Evolutionary conservation across 1,140 invertebrate species (phyloP).

Genomic region (Megathymus violae): DNA sequence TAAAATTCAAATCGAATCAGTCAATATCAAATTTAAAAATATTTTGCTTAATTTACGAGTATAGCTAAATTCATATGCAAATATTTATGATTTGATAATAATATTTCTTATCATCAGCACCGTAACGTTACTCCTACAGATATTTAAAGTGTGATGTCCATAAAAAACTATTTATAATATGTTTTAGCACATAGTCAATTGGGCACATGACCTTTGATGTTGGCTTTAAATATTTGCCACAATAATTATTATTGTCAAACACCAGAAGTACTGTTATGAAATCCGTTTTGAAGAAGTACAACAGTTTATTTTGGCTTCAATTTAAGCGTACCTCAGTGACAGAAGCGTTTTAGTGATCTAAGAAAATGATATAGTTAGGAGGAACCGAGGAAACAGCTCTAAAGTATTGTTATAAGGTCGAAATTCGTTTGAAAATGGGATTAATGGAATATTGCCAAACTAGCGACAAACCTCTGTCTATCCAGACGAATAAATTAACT

Average conservation of each 20-base stretch:
- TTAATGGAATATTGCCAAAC: conserved; percentile 74
- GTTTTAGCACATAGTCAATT: conserved; percentile 46
- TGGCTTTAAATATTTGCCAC: conserved; percentile 55
- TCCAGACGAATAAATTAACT: conserved; percentile 81
- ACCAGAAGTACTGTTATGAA: conserved; percentile 62
- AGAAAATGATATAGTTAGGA: conserved; percentile 52
- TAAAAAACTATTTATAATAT: conserved; percentile 42
- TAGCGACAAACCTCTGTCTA: conserved; percentile 76
- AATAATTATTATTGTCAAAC: conserved; percentile 60
- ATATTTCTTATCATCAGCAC: not conserved
- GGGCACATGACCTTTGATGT: conserved; percentile 33
- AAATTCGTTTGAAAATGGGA: conserved; percentile 29
- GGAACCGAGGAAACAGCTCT: conserved; percentile 42
- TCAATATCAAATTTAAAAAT: too few species aligned
- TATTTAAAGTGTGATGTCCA: conserved; percentile 36
- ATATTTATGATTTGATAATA: conserved; percentile 11
- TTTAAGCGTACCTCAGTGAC: conserved; percentile 71
- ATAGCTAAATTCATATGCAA: not conserved
- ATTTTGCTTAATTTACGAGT: not conserved
- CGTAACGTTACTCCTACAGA: conserved; percentile 16
- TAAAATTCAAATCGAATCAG: too few species aligned
- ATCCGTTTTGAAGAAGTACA: conserved; percentile 66
- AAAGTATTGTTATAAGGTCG: conserved; percentile 30
- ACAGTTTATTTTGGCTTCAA: conserved; percentile 80
- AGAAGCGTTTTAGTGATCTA: conserved; percentile 60